Conservation (phyloP, 1,140 invertebrate species). For the Apis laboriosa region DNA sequence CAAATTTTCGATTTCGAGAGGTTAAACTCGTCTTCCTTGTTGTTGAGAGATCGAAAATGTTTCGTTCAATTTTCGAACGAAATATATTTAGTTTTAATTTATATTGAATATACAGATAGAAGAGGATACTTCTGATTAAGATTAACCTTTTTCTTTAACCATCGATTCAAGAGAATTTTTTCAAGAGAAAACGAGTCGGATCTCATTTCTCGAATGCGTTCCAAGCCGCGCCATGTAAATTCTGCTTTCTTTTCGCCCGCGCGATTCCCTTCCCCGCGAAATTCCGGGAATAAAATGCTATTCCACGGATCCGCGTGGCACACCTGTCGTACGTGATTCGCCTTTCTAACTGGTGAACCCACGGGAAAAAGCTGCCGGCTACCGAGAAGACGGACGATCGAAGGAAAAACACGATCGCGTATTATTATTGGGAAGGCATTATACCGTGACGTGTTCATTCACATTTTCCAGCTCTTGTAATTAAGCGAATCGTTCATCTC, state of each 20-base stretch:
- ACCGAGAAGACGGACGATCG: conserved; percentile 24
- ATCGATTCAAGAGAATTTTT: no score
- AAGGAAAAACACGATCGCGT: conserved; percentile 3
- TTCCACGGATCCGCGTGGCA: conserved; percentile 54
- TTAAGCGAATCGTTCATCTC: background rate
- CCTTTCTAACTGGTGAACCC: conserved; percentile 54
- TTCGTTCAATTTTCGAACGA: no score
- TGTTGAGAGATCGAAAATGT: no score
- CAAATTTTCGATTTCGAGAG: no score
- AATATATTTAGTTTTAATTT: no score
- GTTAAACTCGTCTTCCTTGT: no score
- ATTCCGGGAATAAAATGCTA: conserved; percentile 60
- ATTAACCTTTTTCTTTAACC: no score
- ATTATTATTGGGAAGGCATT: conserved; percentile 18
- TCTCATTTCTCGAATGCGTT: conserved; percentile 27
- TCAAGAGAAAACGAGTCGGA: no score
- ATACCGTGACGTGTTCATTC: conserved; percentile 3
- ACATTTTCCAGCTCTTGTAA: background rate
- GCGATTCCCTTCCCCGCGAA: conserved; percentile 53
- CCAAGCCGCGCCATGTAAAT: conserved; percentile 27
- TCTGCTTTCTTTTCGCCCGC: conserved; percentile 36
- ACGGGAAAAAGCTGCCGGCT: conserved; percentile 44
- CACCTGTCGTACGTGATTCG: conserved; percentile 68
- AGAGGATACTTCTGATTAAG: no score
- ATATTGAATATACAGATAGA: no score